These are phyloP conservation scores for Ceratoteleas bidentatus DNA, from an alignment of 1,140 invertebrate genomes.

Conservation along the genomic window DNA sequence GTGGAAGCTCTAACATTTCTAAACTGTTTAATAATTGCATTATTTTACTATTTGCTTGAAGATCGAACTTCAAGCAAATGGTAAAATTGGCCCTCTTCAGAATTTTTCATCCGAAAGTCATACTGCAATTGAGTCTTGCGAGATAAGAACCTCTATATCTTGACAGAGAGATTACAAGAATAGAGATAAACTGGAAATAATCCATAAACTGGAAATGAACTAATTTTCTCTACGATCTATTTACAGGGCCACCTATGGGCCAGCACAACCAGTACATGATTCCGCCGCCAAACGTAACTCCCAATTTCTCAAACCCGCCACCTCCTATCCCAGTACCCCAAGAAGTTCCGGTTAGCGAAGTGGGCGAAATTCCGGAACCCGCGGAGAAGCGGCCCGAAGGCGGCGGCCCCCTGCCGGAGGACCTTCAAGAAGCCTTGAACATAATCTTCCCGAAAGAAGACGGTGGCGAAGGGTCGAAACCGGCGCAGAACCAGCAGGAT, in stretches of 20 bases:
- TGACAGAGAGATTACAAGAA: no score
- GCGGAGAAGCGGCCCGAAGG: constrained; percentile 73
- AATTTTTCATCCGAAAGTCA: no score
- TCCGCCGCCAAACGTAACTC: constrained; percentile 43
- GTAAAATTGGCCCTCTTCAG: no score
- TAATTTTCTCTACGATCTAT: no score
- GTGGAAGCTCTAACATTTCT: no score
- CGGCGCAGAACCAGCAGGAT: constrained; percentile 66
- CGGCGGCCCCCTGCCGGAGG: constrained; percentile 81
- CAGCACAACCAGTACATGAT: constrained; percentile 67
- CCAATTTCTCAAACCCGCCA: constrained; percentile 72
- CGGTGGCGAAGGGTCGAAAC: constrained; percentile 54
- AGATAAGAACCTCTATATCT: no score
- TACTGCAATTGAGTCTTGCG: no score
- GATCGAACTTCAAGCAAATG: no score
- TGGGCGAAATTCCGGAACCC: constrained; percentile 71
- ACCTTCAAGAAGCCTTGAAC: constrained; percentile 87
- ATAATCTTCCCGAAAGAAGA: constrained; percentile 85
- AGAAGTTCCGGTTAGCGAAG: constrained; percentile 45
- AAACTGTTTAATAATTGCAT: no score
- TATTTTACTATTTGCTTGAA: no score
- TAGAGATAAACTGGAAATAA: no score
- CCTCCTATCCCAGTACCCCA: constrained; percentile 67
- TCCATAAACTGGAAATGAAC: no score
- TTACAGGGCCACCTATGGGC: constrained; percentile 3